Evolutionary conservation across 2,888 invertebrate species (phyloP).

Genomic region (Parthenolecanium corni): DNA sequence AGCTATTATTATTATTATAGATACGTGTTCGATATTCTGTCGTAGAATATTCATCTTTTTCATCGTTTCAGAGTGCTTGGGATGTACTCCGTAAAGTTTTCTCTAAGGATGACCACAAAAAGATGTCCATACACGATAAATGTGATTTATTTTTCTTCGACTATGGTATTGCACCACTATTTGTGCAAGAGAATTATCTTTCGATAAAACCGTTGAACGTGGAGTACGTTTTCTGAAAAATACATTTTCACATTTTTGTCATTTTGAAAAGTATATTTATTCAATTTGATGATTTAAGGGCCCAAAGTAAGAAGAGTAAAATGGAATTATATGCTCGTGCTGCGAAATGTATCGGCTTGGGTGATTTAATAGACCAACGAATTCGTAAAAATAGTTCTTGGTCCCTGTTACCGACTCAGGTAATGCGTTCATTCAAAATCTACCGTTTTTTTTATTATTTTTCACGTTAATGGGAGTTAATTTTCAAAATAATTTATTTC

Average conservation of each 20-base stretch:
- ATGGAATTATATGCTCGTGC: conserved; percentile 61
- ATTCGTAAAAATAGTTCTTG: conserved; percentile 74
- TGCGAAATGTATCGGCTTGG: conserved; percentile 73
- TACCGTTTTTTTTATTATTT: not conserved
- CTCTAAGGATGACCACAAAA: conserved; percentile 61
- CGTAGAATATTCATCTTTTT: not conserved
- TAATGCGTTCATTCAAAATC: conserved; percentile 30
- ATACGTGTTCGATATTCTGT: not conserved
- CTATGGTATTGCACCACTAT: conserved; percentile 88
- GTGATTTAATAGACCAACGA: conserved; percentile 70
- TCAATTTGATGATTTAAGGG: conserved; percentile 10
- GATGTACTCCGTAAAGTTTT: conserved; percentile 86
- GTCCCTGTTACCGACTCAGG: conserved; percentile 67
- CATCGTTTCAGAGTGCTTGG: conserved; percentile 65
- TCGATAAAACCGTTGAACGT: conserved; percentile 63
- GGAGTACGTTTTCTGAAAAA: conserved; percentile 44
- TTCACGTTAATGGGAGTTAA: not conserved
- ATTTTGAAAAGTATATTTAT: conserved; percentile 7
- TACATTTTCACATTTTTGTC: not conserved
- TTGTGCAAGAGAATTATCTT: conserved; percentile 95
- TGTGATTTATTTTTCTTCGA: conserved; percentile 91
- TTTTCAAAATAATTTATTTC: not conserved
- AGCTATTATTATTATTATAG: conserved; percentile 32
- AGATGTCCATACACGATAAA: conserved; percentile 68
- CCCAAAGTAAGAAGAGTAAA: conserved; percentile 40